phyloP scores from a whole-genome alignment of 2,888 invertebrate species.

The Orgyia antiqua region DNA sequence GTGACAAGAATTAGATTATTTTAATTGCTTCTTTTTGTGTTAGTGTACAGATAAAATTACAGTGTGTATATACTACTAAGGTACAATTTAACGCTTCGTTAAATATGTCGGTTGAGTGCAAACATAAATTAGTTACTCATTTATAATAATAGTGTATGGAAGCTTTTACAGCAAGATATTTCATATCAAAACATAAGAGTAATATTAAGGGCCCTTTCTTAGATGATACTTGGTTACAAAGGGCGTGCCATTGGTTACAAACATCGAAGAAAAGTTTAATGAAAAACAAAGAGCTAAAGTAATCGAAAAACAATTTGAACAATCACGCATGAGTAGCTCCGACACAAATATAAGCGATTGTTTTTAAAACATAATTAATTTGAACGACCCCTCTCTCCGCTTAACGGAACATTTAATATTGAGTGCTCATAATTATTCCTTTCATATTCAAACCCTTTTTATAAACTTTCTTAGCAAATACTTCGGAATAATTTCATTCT shows the following conservation, averaged over 20 bases:
- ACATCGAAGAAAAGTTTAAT: constrained; percentile 60
- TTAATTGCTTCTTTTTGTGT: too few relatives aligned
- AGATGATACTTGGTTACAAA: constrained; percentile 20
- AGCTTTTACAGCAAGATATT: neutral
- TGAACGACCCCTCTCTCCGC: constrained; percentile 64
- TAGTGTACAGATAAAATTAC: too few relatives aligned
- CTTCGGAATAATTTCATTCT: constrained; percentile 44
- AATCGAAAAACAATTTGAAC: constrained; percentile 74
- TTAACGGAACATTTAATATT: constrained; percentile 77
- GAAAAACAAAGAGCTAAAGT: constrained; percentile 71
- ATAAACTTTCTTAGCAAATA: constrained; percentile 56
- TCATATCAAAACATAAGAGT: constrained; percentile 5
- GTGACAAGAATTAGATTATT: too few relatives aligned
- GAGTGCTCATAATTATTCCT: constrained; percentile 76
- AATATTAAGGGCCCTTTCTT: constrained; percentile 20
- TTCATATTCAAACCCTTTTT: constrained; percentile 67
- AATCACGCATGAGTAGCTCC: constrained; percentile 71
- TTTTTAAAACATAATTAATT: constrained; percentile 78
- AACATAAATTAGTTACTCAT: constrained; percentile 12
- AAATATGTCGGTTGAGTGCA: constrained; percentile 15
- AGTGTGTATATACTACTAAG: too few relatives aligned
- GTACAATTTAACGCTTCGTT: constrained; percentile 26
- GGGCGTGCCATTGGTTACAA: constrained; percentile 28
- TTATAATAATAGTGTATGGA: constrained; percentile 3
- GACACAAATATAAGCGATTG: constrained; percentile 71